Evolutionary conservation across 2,797 vertebrate species (phyloP).

Genomic region (Fistularia tabacaria): DNA sequence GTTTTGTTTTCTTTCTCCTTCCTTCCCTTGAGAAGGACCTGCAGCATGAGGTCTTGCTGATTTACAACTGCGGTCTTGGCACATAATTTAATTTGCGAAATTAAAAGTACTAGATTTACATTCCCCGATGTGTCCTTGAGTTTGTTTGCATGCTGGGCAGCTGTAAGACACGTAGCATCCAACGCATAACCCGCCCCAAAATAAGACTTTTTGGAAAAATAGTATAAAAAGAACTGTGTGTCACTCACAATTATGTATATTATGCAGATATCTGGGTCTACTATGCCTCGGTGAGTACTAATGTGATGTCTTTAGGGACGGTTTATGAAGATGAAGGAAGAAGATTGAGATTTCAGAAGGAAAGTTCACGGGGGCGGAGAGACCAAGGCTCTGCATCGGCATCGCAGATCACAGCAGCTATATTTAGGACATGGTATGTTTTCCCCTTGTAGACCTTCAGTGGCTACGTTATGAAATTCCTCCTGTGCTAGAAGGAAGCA

Average conservation of each 20-base stretch:
- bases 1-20: no score
- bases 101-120: constrained; percentile 1
- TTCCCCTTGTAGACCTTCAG: constrained; percentile 40
- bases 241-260: no score
- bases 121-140: background rate
- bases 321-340: constrained; percentile 24
- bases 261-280: no score
- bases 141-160: no score
- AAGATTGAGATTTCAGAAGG: constrained; percentile 39
- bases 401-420: constrained; percentile 48
- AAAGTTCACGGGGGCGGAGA: constrained; percentile 32
- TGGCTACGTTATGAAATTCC: constrained; percentile 13
- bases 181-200: no score
- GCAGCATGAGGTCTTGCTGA: constrained; percentile 12
- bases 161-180: constrained; percentile 1
- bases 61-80: constrained; percentile 7
- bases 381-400: constrained; percentile 35
- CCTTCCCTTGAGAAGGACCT: background rate
- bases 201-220: no score
- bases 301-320: constrained; percentile 10
- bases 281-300: background rate
- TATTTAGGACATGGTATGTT: constrained; percentile 48
- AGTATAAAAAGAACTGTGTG: no score
- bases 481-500: constrained; percentile 4
- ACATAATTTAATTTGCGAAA: constrained; percentile 12